These are phyloP conservation scores for Crenichthys baileyi DNA, from an alignment of 2,797 vertebrate species.

Conservation along the genomic window DNA sequence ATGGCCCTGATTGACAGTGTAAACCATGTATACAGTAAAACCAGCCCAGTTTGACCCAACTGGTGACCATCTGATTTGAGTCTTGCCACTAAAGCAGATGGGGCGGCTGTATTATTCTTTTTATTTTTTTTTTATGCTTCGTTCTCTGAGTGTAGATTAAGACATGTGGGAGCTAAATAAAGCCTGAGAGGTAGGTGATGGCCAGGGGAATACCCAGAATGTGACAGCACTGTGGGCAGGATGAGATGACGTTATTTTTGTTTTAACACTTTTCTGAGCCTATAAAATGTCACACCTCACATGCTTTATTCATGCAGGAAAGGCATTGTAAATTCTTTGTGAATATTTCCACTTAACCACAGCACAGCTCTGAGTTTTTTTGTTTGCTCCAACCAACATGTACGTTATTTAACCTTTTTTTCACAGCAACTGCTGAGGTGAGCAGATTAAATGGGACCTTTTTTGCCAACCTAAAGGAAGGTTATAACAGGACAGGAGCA, in stretches of 20 bases:
- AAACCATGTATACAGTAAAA: conserved; percentile 57
- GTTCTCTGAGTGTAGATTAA: conserved; percentile 47
- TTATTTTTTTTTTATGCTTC: conserved; percentile 4
- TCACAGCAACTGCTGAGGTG: conserved; percentile 51
- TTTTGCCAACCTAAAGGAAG: conserved; percentile 21
- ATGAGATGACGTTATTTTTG: conserved; percentile 67
- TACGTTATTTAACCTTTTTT: conserved; percentile 69
- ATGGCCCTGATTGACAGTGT: conserved; percentile 57
- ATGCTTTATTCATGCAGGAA: conserved; percentile 72
- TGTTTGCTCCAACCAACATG: conserved; percentile 33
- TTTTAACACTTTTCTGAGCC: conserved; percentile 54
- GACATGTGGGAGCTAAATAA: conserved; percentile 64
- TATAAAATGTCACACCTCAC: conserved; percentile 63
- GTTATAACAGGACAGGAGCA: conserved; percentile 40
- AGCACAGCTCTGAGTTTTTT: conserved; percentile 18
- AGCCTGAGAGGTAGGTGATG: conserved; percentile 57
- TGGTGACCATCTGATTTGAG: conserved; percentile 29
- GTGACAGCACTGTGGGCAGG: conserved; percentile 54
- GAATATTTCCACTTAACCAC: conserved; percentile 57
- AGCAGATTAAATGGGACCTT: conserved; percentile 43
- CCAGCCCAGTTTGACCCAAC: conserved; percentile 49
- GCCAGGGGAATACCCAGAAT: conserved; percentile 76
- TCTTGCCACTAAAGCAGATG: conserved; percentile 45
- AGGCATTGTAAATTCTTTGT: conserved; percentile 69
- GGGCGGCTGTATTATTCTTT: conserved; percentile 25